Percentiles rank a stretch among this genome's conserved stretches.
Evolutionary conservation across 2,888 invertebrate genomes (phyloP).

Genomic region (Epinotia nisella): DNA sequence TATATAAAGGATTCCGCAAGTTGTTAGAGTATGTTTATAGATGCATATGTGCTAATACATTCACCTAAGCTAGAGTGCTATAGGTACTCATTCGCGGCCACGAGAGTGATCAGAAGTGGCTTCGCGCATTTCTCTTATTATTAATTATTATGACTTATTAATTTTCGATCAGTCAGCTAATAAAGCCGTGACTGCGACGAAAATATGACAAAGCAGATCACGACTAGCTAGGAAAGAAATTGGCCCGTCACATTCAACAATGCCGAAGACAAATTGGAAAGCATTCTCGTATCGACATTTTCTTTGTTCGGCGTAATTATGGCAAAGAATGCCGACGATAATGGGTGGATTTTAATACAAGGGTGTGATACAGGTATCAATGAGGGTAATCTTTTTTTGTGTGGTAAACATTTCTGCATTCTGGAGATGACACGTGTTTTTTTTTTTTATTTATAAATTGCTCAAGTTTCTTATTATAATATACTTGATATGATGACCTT

Average conservation of each 20-base stretch:
- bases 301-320: conserved; percentile 70
- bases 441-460: too few species aligned
- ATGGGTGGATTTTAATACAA: conserved; percentile 34
- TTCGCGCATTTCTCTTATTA: too few species aligned
- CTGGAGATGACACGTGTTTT: neutral
- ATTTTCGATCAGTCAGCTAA: conserved; percentile 42
- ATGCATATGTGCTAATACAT: too few species aligned
- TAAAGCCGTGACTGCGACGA: conserved; percentile 37
- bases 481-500: too few species aligned
- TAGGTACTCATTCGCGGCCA: too few species aligned
- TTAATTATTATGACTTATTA: conserved; percentile 29
- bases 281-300: conserved; percentile 66
- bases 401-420: neutral
- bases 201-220: conserved; percentile 44
- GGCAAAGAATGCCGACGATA: conserved; percentile 61
- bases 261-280: conserved; percentile 70
- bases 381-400: conserved; percentile 26
- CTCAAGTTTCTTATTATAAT: too few species aligned
- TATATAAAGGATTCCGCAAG: too few species aligned
- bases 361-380: conserved; percentile 34
- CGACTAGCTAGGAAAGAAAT: conserved; percentile 54
- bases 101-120: too few species aligned
- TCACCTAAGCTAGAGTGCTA: too few species aligned
- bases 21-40: too few species aligned
- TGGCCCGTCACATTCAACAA: conserved; percentile 64